A percentile compares a stretch with the other conserved stretches of the same genome.
These are phyloP conservation scores for Phyllotis vaccarum DNA, from an alignment of 2,797 vertebrate species.

Conservation along the genomic window DNA sequence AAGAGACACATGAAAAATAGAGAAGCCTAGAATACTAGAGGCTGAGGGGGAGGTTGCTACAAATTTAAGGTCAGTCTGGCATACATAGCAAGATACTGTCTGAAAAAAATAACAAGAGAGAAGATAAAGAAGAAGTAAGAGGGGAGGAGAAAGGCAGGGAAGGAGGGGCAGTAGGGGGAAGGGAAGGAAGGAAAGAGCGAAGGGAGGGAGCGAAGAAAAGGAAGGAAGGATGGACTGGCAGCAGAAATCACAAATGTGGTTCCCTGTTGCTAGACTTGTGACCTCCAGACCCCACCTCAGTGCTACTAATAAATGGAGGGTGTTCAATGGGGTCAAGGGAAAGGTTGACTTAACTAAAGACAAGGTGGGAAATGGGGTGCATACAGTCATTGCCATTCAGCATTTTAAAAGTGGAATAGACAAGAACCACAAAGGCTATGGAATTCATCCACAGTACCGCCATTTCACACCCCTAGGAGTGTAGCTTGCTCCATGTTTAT, in stretches of 20 bases:
- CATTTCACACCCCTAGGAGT: neutral
- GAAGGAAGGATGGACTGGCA: neutral
- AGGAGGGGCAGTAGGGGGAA: neutral
- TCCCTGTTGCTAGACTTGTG: neutral
- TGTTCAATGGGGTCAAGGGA: neutral
- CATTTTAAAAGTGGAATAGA: neutral
- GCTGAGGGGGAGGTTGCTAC: neutral
- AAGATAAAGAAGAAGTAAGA: no score
- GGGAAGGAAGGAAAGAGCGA: neutral
- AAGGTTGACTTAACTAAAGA: neutral
- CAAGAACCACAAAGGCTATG: neutral
- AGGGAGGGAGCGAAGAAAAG: no score
- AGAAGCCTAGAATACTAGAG: neutral
- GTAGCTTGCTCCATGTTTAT: neutral
- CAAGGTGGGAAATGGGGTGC: fast-evolving
- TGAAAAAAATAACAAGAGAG: neutral
- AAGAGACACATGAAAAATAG: no score
- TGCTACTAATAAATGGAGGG: neutral
- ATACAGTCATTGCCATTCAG: neutral
- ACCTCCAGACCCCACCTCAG: neutral
- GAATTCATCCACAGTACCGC: neutral
- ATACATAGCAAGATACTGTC: neutral
- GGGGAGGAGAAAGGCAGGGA: neutral
- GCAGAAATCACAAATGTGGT: neutral
- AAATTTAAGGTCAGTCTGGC: neutral